A percentile compares a stretch with the other conserved stretches of the same genome.
These are phyloP conservation scores for Petrocephalus schoutedeni DNA, from an alignment of 2,797 vertebrate genomes.

Conservation along the genomic window DNA sequence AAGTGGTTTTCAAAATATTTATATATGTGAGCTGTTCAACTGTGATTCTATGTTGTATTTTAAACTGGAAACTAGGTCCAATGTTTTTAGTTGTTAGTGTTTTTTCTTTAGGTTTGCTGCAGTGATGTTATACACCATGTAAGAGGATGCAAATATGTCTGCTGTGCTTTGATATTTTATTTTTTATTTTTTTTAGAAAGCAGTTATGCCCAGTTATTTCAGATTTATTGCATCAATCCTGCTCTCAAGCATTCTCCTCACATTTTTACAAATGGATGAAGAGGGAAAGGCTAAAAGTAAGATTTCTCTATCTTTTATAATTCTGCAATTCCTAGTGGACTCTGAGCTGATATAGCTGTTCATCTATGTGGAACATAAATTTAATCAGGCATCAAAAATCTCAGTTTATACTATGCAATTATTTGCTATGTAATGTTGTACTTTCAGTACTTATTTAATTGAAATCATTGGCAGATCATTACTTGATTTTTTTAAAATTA, in stretches of 20 bases:
- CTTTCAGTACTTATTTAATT: neutral
- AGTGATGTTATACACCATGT: neutral
- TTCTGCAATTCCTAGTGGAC: neutral
- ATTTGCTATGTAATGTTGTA: neutral
- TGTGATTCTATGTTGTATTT: neutral
- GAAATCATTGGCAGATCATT: neutral
- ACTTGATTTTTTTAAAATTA: neutral
- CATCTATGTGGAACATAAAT: neutral
- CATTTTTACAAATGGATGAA: constrained; percentile 14
- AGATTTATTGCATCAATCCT: neutral
- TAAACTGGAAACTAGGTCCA: neutral
- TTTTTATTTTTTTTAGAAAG: constrained; percentile 27
- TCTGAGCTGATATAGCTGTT: neutral
- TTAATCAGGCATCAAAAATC: neutral
- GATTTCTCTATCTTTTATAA: neutral
- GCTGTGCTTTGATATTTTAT: neutral
- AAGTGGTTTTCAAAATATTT: neutral
- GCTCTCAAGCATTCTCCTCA: constrained; percentile 18
- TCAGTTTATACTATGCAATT: neutral
- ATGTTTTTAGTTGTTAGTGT: neutral
- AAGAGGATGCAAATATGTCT: neutral
- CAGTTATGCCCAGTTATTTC: constrained; percentile 18
- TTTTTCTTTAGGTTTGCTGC: neutral
- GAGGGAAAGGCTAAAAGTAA: constrained; percentile 13
- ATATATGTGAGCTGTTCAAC: neutral